A percentile compares a stretch with the other conserved stretches of the same genome.
These are phyloP conservation scores for Edolisoma coerulescens DNA, from an alignment of 2,113 vertebrate species.

Conservation along the genomic window DNA sequence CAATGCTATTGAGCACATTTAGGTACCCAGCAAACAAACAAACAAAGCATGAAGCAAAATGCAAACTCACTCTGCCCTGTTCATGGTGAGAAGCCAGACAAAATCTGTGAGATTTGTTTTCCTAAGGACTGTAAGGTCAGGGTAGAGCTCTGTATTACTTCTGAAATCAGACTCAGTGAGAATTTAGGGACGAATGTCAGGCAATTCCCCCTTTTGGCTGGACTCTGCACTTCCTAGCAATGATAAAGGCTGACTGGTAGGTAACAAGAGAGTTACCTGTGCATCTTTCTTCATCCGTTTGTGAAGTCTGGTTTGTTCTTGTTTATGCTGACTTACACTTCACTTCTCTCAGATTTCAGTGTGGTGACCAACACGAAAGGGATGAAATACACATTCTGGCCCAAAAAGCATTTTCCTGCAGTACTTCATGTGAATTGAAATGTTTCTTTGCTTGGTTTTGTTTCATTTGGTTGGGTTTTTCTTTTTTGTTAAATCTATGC, in stretches of 20 bases:
- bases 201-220: neutral
- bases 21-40: neutral
- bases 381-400: neutral
- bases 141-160: neutral
- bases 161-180: neutral
- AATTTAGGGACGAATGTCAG: neutral
- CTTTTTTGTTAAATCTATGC: neutral
- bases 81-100: neutral
- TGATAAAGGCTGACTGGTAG: neutral
- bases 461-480: neutral
- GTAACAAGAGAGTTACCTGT: neutral
- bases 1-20: neutral
- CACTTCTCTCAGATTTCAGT: neutral
- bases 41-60: neutral
- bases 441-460: neutral
- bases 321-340: neutral
- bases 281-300: rapidly evolving
- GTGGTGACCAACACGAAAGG: neutral
- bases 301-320: neutral
- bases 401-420: neutral
- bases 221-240: neutral
- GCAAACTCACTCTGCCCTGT: neutral
- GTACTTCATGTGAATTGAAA: neutral
- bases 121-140: neutral
- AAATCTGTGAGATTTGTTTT: neutral